phyloP scores from a whole-genome alignment of 1,140 invertebrate genomes.

The Zaprionus ghesquierei region DNA sequence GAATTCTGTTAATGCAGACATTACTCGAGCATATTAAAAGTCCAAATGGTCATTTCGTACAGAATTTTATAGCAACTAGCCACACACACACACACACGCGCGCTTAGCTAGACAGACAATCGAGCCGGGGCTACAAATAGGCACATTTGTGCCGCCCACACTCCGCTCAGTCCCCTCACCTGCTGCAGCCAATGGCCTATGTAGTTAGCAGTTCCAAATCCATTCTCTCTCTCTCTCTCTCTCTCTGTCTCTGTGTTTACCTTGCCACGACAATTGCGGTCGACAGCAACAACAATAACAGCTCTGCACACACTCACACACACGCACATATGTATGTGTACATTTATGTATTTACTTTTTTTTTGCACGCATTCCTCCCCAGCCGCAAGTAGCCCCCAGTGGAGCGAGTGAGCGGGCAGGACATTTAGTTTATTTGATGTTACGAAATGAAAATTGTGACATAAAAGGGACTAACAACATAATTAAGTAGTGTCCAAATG shows the following conservation, averaged over 20 bases:
- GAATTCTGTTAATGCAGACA: slow-evolving; percentile 82
- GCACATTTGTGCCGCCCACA: slow-evolving; percentile 66
- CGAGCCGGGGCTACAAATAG: slow-evolving; percentile 55
- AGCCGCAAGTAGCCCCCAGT: not conserved
- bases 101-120: slow-evolving; percentile 22
- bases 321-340: not conserved
- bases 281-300: slow-evolving; percentile 41
- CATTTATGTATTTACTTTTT: slow-evolving; percentile 10
- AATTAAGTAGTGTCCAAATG: slow-evolving; percentile 79
- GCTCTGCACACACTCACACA: not conserved
- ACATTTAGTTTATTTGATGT: slow-evolving; percentile 81
- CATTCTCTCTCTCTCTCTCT: not conserved
- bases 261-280: slow-evolving; percentile 79
- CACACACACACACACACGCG: slow-evolving; percentile 40
- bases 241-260: slow-evolving; percentile 66
- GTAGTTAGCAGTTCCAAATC: slow-evolving; percentile 64
- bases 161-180: slow-evolving; percentile 9
- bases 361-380: slow-evolving; percentile 3
- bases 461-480: slow-evolving; percentile 81
- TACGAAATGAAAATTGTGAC: slow-evolving; percentile 80
- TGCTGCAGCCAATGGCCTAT: slow-evolving; percentile 69
- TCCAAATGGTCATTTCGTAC: slow-evolving; percentile 80
- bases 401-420: not conserved
- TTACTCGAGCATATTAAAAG: slow-evolving; percentile 82
- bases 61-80: slow-evolving; percentile 79